A percentile compares a stretch with the other conserved stretches of the same genome.
phyloP scores from a whole-genome alignment of 2,888 invertebrate genomes.

The Nycteola revayana region DNA sequence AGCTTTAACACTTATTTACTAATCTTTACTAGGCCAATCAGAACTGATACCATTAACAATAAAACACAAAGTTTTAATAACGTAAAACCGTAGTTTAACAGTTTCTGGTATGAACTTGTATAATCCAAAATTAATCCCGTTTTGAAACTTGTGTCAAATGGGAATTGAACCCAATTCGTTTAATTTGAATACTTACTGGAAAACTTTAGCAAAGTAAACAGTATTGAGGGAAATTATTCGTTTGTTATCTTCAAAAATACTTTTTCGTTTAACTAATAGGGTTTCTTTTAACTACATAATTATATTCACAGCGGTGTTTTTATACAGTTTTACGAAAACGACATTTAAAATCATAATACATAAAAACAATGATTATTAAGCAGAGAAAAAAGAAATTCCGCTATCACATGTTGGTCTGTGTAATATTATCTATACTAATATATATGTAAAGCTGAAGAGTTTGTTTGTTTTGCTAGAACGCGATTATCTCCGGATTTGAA shows the following conservation, averaged over 20 bases:
- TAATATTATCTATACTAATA: too few relatives aligned
- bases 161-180: slow-evolving; percentile 34
- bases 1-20: slow-evolving; percentile 20
- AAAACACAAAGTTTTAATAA: slow-evolving; percentile 32
- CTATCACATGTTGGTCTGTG: too few relatives aligned
- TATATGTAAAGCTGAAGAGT: too few relatives aligned
- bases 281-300: too few relatives aligned
- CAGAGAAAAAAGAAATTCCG: too few relatives aligned
- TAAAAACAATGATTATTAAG: too few relatives aligned
- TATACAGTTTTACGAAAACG: too few relatives aligned
- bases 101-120: slow-evolving; percentile 33
- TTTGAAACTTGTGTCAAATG: slow-evolving; percentile 37
- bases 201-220: slow-evolving; percentile 24
- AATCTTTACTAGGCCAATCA: slow-evolving; percentile 12
- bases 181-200: slow-evolving; percentile 34
- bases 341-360: too few relatives aligned
- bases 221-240: slow-evolving; percentile 9
- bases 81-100: slow-evolving; percentile 25
- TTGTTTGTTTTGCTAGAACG: too few relatives aligned
- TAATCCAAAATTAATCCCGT: slow-evolving; percentile 45
- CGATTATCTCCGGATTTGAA: too few relatives aligned
- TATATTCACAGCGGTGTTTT: too few relatives aligned
- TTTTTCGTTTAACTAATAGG: too few relatives aligned
- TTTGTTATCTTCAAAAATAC: neutral
- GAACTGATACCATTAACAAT: slow-evolving; percentile 21